These are phyloP conservation scores for Mesitornis unicolor DNA, from an alignment of 2,113 vertebrate genomes.

Conservation along the genomic window DNA sequence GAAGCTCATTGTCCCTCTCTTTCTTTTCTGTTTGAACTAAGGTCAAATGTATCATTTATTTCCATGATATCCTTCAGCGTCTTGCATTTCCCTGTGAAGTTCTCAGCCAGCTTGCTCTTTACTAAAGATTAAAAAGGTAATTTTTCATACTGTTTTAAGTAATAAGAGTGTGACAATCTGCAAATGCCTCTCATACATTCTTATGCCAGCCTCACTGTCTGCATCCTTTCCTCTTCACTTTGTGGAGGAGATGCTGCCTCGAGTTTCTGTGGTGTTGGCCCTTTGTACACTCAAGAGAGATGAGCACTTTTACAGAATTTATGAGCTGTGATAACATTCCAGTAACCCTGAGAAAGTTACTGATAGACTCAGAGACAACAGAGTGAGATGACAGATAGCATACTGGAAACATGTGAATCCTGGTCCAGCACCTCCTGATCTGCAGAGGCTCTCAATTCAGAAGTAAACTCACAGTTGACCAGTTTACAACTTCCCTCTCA, in stretches of 20 bases:
- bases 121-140: not conserved
- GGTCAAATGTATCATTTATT: conserved; percentile 6
- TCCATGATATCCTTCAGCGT: not conserved
- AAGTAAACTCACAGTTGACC: not conserved
- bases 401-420: not conserved
- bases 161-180: not conserved
- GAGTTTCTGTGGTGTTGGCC: not conserved
- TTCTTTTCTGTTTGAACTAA: not conserved
- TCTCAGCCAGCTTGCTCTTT: not conserved
- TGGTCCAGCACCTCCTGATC: not conserved
- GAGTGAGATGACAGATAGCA: not conserved
- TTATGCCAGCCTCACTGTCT: rapidly evolving
- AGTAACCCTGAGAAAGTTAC: not conserved
- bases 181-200: not conserved
- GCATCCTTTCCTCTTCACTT: not conserved
- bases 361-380: not conserved
- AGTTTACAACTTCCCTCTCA: not conserved
- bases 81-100: conserved; percentile 27
- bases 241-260: not conserved
- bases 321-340: not conserved
- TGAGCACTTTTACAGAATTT: not conserved
- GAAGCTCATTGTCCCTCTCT: not conserved
- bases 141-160: not conserved
- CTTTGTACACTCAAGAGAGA: not conserved
- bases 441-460: not conserved